Evolutionary conservation across 2,888 invertebrate species (phyloP).

Genomic region (Drosophila nr. perissopoda): DNA sequence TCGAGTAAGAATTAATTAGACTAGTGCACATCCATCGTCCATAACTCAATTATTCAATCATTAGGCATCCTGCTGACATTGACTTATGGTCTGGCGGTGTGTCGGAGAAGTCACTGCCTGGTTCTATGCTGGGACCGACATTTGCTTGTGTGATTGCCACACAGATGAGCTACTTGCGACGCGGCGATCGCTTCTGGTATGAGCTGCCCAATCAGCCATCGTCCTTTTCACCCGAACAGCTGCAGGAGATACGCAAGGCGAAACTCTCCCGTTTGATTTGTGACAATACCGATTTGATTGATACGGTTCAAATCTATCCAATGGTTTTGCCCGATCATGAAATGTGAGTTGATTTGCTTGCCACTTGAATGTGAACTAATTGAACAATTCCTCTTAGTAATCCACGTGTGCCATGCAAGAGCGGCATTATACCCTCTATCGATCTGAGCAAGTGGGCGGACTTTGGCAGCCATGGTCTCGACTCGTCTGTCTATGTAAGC

Average conservation of each 20-base stretch:
- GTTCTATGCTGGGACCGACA: slow-evolving; percentile 96
- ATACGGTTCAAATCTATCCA: slow-evolving; percentile 95
- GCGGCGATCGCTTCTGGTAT: slow-evolving; percentile 98
- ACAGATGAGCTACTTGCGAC: slow-evolving; percentile 94
- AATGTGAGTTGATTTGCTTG: slow-evolving; percentile 89
- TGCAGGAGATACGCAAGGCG: slow-evolving; percentile 92
- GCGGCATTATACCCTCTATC: slow-evolving; percentile 93
- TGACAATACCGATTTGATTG: slow-evolving; percentile 96
- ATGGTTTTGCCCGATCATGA: slow-evolving; percentile 97
- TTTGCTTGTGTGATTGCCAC: slow-evolving; percentile 97
- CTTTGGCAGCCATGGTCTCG: slow-evolving; percentile 86
- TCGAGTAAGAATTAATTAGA: slow-evolving; percentile 87
- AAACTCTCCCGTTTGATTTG: slow-evolving; percentile 93
- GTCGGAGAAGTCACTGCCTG: slow-evolving; percentile 94
- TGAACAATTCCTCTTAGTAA: slow-evolving; percentile 87
- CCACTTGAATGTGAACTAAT: not conserved
- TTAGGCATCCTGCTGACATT: slow-evolving; percentile 94
- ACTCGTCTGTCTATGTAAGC: slow-evolving; percentile 89
- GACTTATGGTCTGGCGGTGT: slow-evolving; percentile 98
- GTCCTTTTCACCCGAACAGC: slow-evolving; percentile 94
- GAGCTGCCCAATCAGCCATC: slow-evolving; percentile 96
- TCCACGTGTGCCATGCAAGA: slow-evolving; percentile 96
- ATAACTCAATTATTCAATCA: not conserved
- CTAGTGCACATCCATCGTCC: not conserved
- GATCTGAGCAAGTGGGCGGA: slow-evolving; percentile 97